Conservation (phyloP, 1,140 invertebrate genomes). For the Melipona quadrifasciata region DNA sequence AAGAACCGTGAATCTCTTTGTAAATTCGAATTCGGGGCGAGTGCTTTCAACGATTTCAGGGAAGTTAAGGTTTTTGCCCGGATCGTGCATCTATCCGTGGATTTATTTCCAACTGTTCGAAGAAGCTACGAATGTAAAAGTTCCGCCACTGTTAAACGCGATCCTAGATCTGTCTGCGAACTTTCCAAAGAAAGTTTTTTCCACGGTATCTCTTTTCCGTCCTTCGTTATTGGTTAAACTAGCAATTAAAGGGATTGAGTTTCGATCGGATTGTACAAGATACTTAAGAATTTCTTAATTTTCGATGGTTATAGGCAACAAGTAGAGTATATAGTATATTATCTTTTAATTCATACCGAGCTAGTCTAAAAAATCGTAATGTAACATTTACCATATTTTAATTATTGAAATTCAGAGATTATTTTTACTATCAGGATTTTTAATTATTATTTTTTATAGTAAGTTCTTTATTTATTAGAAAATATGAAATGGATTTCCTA, state of each 20-base stretch:
- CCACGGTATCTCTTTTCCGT: neutral
- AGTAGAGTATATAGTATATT: neutral
- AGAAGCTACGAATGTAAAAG: slow-evolving; percentile 18
- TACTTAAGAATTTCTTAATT: neutral
- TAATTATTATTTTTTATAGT: no score
- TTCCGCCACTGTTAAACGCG: neutral
- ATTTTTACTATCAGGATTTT: no score
- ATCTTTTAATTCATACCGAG: no score
- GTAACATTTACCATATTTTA: no score
- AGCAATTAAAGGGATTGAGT: slow-evolving; percentile 12
- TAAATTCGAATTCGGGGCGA: neutral
- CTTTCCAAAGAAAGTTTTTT: slow-evolving; percentile 1
- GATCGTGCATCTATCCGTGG: neutral
- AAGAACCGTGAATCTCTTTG: neutral
- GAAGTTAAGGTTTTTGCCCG: neutral
- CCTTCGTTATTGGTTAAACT: neutral
- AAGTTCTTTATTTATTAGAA: no score
- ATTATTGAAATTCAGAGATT: no score
- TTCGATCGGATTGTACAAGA: neutral
- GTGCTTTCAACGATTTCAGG: neutral
- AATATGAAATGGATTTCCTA: no score
- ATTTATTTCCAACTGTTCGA: slow-evolving; percentile 12
- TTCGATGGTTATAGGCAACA: neutral
- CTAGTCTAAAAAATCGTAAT: no score
- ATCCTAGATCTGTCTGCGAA: slow-evolving; percentile 3